phyloP scores from a whole-genome alignment of 2,113 vertebrate species.

The Lycaon pictus region DNA sequence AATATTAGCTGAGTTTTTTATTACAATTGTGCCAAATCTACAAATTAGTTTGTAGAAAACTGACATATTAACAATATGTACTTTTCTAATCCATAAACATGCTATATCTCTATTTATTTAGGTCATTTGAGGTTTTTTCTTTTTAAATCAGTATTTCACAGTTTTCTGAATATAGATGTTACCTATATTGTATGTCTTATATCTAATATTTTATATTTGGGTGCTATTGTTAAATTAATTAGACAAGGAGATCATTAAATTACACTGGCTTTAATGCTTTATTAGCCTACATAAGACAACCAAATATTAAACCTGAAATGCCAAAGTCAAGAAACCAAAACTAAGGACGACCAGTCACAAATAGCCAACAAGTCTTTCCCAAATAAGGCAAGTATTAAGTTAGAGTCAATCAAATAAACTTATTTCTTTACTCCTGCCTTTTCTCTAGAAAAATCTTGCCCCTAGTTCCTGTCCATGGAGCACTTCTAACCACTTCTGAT shows the following conservation, averaged over 20 bases:
- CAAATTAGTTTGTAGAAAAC: neutral
- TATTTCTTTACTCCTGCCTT: neutral
- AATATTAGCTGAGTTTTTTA: neutral
- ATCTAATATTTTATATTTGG: neutral
- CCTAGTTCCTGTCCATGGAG: neutral
- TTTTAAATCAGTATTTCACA: neutral
- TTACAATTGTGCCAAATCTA: neutral
- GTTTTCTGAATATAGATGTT: neutral
- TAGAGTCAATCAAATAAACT: neutral
- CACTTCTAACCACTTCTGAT: neutral
- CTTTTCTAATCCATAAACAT: neutral
- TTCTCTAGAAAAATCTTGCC: neutral
- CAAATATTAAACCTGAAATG: neutral
- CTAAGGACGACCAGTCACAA: neutral
- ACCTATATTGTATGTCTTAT: neutral
- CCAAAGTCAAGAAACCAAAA: neutral
- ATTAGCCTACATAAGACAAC: neutral
- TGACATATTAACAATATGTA: neutral
- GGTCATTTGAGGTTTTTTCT: neutral
- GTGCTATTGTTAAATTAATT: neutral
- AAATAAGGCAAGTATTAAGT: neutral
- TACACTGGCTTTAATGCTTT: neutral
- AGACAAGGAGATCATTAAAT: neutral
- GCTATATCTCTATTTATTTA: neutral
- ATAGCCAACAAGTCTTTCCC: neutral